These are phyloP conservation scores for Phortica magna DNA, from an alignment of 2,888 invertebrate species.

Conservation along the genomic window DNA sequence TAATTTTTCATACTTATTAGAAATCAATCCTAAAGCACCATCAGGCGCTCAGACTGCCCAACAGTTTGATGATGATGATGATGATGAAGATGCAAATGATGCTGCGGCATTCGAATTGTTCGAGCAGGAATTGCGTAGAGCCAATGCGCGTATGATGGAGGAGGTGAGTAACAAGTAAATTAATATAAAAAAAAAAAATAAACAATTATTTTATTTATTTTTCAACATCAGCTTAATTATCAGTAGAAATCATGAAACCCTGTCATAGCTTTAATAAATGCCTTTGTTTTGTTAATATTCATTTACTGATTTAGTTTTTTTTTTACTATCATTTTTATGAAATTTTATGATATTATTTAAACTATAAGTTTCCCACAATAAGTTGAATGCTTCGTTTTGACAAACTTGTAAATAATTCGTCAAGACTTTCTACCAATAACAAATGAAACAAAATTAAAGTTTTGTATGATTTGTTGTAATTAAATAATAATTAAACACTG, in stretches of 20 bases:
- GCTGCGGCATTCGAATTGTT: constrained; percentile 62
- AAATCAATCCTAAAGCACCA: constrained; percentile 72
- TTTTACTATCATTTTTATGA: constrained; percentile 24
- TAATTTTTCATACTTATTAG: constrained; percentile 49
- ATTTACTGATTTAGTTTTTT: constrained; percentile 46
- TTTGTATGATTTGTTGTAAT: constrained; percentile 50
- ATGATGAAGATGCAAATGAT: constrained; percentile 31
- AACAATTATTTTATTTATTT: constrained; percentile 45
- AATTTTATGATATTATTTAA: background rate
- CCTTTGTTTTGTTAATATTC: constrained; percentile 53
- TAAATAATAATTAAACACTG: constrained; percentile 1
- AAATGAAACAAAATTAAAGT: background rate
- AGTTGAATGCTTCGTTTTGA: constrained; percentile 10
- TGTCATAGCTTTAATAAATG: constrained; percentile 67
- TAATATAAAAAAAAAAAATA: background rate
- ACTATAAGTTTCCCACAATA: background rate
- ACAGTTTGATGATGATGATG: constrained; percentile 49
- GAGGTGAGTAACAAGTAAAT: constrained; percentile 66
- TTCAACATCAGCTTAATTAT: constrained; percentile 70
- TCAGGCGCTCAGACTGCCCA: constrained; percentile 58
- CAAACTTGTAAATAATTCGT: constrained; percentile 9
- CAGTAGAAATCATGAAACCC: constrained; percentile 63
- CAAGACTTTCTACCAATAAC: background rate
- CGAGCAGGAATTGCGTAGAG: constrained; percentile 74
- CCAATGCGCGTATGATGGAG: constrained; percentile 76